These are phyloP conservation scores for Tuberolachnus salignus DNA, from an alignment of 2,888 invertebrate genomes.

Conservation along the genomic window DNA sequence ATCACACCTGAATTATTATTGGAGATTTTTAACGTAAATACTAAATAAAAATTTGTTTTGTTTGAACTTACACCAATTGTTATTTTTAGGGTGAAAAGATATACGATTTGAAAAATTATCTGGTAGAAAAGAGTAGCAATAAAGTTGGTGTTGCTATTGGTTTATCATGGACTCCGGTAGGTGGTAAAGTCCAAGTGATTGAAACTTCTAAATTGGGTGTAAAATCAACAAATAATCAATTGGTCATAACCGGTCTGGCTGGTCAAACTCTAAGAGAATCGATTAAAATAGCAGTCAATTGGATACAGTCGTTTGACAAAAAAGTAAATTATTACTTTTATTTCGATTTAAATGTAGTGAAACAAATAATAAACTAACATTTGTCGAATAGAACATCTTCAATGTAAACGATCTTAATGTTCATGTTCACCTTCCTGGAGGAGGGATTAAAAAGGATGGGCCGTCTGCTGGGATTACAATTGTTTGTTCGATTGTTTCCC, in stretches of 20 bases:
- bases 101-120: neutral
- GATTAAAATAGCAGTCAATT: conserved; percentile 66
- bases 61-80: neutral
- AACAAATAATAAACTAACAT: too few species aligned
- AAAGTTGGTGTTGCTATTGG: conserved; percentile 68
- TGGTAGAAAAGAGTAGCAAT: conserved; percentile 59
- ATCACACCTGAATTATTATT: conserved; percentile 25
- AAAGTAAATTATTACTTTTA: conserved; percentile 61
- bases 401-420: conserved; percentile 62
- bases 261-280: conserved; percentile 69
- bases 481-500: conserved; percentile 66
- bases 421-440: conserved; percentile 69
- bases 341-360: too few species aligned
- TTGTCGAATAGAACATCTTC: conserved; percentile 4
- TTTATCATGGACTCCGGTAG: conserved; percentile 66
- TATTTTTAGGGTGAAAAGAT: conserved; percentile 2
- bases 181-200: conserved; percentile 66
- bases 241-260: conserved; percentile 67
- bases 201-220: conserved; percentile 64
- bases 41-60: neutral
- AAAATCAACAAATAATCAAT: conserved; percentile 63
- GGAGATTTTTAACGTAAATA: conserved; percentile 31
- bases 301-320: conserved; percentile 63
- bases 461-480: conserved; percentile 69
- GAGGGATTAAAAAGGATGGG: conserved; percentile 68